Evolutionary conservation across 2,888 invertebrate genomes (phyloP).

Genomic region (Agonopterix subpropinquella): DNA sequence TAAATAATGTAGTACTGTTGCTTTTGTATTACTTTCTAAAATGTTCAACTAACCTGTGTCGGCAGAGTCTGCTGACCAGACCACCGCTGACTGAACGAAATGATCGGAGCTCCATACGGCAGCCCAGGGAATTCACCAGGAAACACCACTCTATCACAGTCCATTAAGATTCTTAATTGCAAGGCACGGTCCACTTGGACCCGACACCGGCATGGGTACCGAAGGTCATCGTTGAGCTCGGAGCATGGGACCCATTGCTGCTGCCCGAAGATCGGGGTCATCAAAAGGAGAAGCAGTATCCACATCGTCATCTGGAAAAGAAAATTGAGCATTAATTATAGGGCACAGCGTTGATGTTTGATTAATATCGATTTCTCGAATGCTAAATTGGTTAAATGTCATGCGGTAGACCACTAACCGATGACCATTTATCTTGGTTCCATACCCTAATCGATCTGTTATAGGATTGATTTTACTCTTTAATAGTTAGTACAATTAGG

Average conservation of each 20-base stretch:
- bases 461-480: too few species aligned
- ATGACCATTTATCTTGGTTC: too few species aligned
- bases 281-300: constrained; percentile 40
- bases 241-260: constrained; percentile 83
- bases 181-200: constrained; percentile 68
- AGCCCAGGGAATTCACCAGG: constrained; percentile 84
- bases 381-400: too few species aligned
- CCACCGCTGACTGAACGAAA: constrained; percentile 85
- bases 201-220: constrained; percentile 81
- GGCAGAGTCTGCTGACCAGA: constrained; percentile 89
- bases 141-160: constrained; percentile 90
- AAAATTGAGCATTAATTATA: neutral
- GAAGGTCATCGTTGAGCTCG: constrained; percentile 84
- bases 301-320: constrained; percentile 49
- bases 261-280: constrained; percentile 40
- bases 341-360: too few species aligned
- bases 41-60: constrained; percentile 73
- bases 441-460: too few species aligned
- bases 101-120: constrained; percentile 87
- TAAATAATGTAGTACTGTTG: too few species aligned
- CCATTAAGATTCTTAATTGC: constrained; percentile 78
- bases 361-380: too few species aligned
- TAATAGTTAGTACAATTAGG: too few species aligned
- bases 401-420: too few species aligned
- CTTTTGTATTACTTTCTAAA: too few species aligned